Base-by-base conservation (phyloP, 1,140 invertebrate species). In the Rhizoglyphus robini region DNA sequence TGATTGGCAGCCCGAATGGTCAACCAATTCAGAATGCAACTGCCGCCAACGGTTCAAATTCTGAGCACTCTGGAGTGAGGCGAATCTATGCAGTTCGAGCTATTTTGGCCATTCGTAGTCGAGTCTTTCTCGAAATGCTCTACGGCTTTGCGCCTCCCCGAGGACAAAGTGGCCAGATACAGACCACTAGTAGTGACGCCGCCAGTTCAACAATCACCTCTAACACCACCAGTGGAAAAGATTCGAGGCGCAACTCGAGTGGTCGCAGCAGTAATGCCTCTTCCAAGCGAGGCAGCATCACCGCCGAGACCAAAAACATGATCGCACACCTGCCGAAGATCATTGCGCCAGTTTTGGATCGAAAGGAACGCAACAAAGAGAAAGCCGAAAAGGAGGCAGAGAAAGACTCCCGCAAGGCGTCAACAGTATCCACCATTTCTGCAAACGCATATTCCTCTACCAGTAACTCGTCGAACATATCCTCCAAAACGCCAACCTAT, bases 81-180 rank as follows among this genome's bases (percentile, higher is more conserved):
- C 41, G 86, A 73, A 86, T 93, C 68, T 90, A 89, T 68, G 90
- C 89, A 0, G 89, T 95, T 3, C 76, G 90, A 71, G 90, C 90
- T 4, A 93, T 94, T 70, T 78, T 95, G 25, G 90, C 89, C 23
- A 90, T 95, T 1, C 78, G 90, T 69, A 90, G 88, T 79, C 83
- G 83, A 69, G 84, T 86, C 18, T 90, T 90, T 73, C 86, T 94
- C 80, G 90, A 95, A 78, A 93, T 95, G 89, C 76, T 95, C 23
- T 94, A 94, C 74, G 90, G 90, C 66, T 93, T 94, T 70, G 88
- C 90, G 13, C 65, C 68, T 41, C 65, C 65, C 2, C 67, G 67
- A 4, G 67, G 72, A 88, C 89, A 0, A 88, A 88, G 41, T 92
- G 90, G n/a, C 90, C 88, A 60, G 89, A 34, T 29, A 20, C 63